A percentile compares a stretch with the other conserved stretches of the same genome.
Evolutionary conservation across 2,113 vertebrate species (phyloP).

Genomic region (Chloroceryle aenea): DNA sequence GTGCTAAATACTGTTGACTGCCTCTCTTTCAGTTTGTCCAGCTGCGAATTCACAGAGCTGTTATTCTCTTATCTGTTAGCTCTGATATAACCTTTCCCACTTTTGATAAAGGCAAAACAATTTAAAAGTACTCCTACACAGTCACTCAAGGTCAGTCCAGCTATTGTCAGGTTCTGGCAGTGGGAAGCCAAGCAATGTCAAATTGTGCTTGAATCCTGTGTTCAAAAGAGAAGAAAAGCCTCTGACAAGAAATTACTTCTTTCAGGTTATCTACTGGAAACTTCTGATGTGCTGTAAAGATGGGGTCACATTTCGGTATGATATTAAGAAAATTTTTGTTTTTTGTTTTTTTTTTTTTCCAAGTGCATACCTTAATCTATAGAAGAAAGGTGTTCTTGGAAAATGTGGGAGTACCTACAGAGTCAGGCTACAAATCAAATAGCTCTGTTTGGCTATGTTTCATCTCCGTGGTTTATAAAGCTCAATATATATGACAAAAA

Average conservation of each 20-base stretch:
- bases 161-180: not conserved
- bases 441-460: not conserved
- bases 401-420: not conserved
- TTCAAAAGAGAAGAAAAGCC: not conserved
- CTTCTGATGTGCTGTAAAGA: not conserved
- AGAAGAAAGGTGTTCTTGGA: not conserved
- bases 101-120: not conserved
- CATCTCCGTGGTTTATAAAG: not conserved
- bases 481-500: not conserved
- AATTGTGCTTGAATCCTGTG: not conserved
- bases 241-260: not conserved
- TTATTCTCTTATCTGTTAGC: not conserved
- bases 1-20: not conserved
- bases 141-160: not conserved
- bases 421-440: not conserved
- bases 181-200: not conserved
- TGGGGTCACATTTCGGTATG: not conserved
- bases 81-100: not conserved
- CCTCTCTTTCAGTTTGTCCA: not conserved
- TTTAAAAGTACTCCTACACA: rapidly evolving
- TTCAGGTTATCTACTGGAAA: not conserved
- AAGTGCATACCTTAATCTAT: not conserved
- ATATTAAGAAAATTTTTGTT: not conserved
- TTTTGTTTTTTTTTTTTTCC: not conserved
- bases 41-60: not conserved